Evolutionary conservation across 2,113 vertebrate genomes (phyloP).

Genomic region (Elephantulus edwardii): DNA sequence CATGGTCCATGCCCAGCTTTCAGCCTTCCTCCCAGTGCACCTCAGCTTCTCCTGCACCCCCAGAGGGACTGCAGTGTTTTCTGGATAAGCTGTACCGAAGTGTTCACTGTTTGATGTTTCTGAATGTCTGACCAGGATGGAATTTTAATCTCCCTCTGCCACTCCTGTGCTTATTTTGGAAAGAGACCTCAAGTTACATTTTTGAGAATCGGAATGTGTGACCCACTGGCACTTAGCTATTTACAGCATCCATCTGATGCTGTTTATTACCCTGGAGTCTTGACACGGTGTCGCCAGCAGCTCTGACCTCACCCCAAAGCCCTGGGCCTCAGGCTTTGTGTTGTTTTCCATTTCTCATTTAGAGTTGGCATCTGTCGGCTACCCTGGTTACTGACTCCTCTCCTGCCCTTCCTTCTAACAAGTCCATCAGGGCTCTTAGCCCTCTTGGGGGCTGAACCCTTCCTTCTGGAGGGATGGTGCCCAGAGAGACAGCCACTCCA

Average conservation of each 20-base stretch:
- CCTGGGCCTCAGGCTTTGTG: background rate
- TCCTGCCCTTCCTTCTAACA: background rate
- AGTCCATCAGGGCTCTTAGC: background rate
- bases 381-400: background rate
- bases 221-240: constrained; percentile 1
- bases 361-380: background rate
- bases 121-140: constrained; percentile 18
- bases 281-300: background rate
- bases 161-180: constrained; percentile 65
- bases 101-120: background rate
- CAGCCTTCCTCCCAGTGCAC: background rate
- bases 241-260: background rate
- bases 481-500: no score
- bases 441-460: background rate
- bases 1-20: background rate
- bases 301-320: background rate
- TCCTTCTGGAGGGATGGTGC: background rate
- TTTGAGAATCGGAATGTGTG: constrained; percentile 39
- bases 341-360: background rate
- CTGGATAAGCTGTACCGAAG: background rate
- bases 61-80: background rate
- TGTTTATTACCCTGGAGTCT: background rate
- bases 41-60: background rate
- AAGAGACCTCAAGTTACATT: constrained; percentile 46
- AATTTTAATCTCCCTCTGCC: background rate